Base-by-base conservation (phyloP, 1,140 invertebrate species). In the Drosophila malerkotliana region DNA sequence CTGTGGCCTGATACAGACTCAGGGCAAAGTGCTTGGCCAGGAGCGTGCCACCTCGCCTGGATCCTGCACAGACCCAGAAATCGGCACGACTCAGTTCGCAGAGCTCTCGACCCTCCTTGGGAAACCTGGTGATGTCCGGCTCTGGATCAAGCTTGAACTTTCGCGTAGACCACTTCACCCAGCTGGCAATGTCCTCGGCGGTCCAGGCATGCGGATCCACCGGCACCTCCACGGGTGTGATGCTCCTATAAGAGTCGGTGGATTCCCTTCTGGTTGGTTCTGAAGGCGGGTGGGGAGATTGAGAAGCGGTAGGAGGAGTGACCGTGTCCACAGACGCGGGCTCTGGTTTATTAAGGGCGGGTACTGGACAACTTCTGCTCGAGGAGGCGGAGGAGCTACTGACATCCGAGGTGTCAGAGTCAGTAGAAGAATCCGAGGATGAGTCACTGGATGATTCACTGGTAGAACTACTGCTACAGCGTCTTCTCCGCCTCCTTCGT, bases 191-290 rank as follows among this genome's bases (percentile, higher is more conserved):
- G 79, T 96, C 94, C 24, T 89, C 91, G 1, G 91, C 76, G 37
- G 92, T 93, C 95, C 95, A 96, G 77, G 94, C 93, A 26, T 93
- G 92, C 21, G 95, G 95, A 93, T 96, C 95, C 93, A 91, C 74
- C 1, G 90, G 90, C 54, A 91, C 82, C 41, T 78, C 47, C 28
- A 91, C 79, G 2, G 82, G 83, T n/a, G 89, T 61, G 5, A 57
- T 6, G 12, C 41, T 49, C 8, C 52, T 10, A n/a, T 12, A 49
- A 8, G 63, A 71, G 5, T 71, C 67, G 14, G 14, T 15, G 32
- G 67, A 71, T 8, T 48, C 14, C n/a, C 44, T 69, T 39, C 66
- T 37, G 2, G 34, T 10, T 45, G 55, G 8, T 63, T 67, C n/a
- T 74, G 62, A 7, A n/a, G 41, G 18, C 32, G 52, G 47, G 4